Percentiles rank a stretch among this genome's conserved stretches.
Conservation (phyloP, 2,113 vertebrate genomes). For the Glareola pratincola region DNA sequence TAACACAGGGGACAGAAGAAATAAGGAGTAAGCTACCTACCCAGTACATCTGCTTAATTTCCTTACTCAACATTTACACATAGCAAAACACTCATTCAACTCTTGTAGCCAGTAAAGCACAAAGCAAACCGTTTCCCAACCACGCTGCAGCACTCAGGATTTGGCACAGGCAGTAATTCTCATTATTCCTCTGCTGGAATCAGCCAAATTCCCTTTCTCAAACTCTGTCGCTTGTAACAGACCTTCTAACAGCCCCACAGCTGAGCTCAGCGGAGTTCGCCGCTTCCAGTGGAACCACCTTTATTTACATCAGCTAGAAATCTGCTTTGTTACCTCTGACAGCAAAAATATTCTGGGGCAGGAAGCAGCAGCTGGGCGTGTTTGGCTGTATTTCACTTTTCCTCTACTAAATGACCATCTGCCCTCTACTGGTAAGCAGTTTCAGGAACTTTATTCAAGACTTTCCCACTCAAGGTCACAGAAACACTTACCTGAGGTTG, state of each 20-base stretch:
- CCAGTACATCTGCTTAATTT: neutral
- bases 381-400: neutral
- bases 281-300: neutral
- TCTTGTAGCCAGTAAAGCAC: neutral
- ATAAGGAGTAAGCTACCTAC: neutral
- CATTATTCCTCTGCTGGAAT: neutral
- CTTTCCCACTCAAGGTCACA: too few species aligned
- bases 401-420: neutral
- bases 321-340: neutral
- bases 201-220: neutral
- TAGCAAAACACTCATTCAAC: neutral
- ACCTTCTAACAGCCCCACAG: neutral
- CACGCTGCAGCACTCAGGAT: neutral
- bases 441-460: accelerated
- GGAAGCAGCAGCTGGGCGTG: neutral
- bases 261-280: neutral
- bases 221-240: neutral
- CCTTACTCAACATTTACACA: neutral
- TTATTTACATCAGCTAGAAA: neutral
- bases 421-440: neutral
- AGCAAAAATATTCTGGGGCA: neutral
- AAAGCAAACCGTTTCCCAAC: neutral
- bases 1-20: neutral
- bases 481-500: slow-evolving; percentile 66
- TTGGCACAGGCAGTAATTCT: neutral